Evolutionary conservation across 2,888 invertebrate genomes (phyloP), one percentile per base, ranked within the genome.

Genomic region (Meloe dianella): DNA sequence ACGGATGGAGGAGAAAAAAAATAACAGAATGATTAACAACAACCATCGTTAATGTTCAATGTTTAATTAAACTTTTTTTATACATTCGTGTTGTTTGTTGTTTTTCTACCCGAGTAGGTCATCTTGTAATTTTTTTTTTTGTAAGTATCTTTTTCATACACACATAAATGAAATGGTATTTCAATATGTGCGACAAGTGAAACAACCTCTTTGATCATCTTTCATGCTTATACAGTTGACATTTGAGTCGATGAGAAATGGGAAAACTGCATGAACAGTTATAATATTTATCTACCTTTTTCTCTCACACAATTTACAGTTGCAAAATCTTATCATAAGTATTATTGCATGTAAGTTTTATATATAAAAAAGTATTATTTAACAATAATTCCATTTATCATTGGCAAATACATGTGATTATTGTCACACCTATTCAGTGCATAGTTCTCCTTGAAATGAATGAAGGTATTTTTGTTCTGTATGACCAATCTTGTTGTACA

Each of bases 211-310:
- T 41, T 41, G 41, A 38, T 57, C 41, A 27, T 47, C 29, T 29
- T 59, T 64, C 60, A 35, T 60, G 65, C 65, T 65, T 65, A 57
- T 61, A 65, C 61, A 61, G 61, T 57, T 65, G 65, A 65, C 41
- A 65, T 60, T 65, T 57, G 65, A 60, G 65, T 65, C 60, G 54
- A 56, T 60, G 64, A 60, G 60, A 60, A 59, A 35, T 30, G 57
- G 41, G 41, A 5, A 41, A 41, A 41, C n/a, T 41, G 41, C 41
- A 41, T 3, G n/a, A 38, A 38, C 38, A 41, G 41, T 41, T 41
- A 41, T 41, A 10, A 14, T 35, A 17, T 32, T 32, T 41, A 41
- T 41, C 17, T 41, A 41, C 17, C 17, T 17, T 17, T 41, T 41
- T 41, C 8, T n/a, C 41, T 41, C 41, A n/a, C n/a, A 41, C 10